phyloP scores from a whole-genome alignment of 2,113 vertebrate genomes.

The Mirounga angustirostris region DNA sequence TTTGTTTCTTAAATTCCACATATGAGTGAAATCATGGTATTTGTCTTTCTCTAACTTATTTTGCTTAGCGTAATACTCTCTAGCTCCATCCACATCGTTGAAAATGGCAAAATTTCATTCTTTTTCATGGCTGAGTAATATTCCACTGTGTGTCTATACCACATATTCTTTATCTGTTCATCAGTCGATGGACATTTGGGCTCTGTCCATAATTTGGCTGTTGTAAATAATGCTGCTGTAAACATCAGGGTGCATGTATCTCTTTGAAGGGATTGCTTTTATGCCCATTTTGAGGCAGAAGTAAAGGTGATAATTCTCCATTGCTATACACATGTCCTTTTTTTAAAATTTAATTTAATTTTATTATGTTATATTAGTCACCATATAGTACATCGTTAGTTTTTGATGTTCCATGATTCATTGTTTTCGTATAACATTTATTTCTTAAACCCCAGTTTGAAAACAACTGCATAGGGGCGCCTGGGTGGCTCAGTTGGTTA shows the following conservation, averaged over 20 bases:
- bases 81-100: neutral
- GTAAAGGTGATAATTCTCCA: neutral
- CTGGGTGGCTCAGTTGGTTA: no score
- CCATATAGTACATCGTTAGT: no score
- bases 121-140: neutral
- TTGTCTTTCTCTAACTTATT: neutral
- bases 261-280: neutral
- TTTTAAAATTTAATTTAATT: no score
- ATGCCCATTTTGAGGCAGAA: slow-evolving; percentile 16
- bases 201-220: neutral
- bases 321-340: neutral
- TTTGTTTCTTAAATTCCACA: neutral
- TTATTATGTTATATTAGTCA: no score
- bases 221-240: neutral
- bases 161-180: neutral
- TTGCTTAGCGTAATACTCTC: neutral
- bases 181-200: neutral
- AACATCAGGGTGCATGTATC: neutral
- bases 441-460: neutral
- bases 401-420: no score
- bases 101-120: neutral
- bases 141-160: neutral
- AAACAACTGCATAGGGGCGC: neutral
- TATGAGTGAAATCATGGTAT: neutral
- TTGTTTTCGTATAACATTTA: no score